Conservation (phyloP, 2,797 vertebrate species). For the Tinamus major region DNA sequence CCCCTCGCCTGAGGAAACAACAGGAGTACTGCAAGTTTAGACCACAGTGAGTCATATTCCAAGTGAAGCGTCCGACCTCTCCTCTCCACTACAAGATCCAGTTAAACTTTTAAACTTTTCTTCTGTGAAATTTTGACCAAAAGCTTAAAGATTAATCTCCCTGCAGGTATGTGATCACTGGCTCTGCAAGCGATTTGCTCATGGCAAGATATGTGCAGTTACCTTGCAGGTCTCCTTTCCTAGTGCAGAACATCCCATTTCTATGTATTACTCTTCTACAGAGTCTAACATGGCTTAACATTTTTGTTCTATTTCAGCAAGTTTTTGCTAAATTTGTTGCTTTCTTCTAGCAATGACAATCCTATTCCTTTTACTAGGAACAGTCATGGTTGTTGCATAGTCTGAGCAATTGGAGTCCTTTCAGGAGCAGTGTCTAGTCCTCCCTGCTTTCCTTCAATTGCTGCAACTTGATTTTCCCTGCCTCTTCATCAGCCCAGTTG, state of each 20-base stretch:
- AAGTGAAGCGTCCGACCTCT: neutral
- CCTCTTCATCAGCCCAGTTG: neutral
- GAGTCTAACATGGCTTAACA: neutral
- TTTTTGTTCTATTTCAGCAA: neutral
- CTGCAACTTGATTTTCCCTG: neutral
- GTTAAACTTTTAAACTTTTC: neutral
- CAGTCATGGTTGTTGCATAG: neutral
- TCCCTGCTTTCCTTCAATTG: neutral
- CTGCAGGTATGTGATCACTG: neutral
- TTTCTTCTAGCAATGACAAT: neutral
- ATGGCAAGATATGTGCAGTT: neutral
- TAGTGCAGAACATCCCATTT: neutral
- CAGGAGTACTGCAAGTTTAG: neutral
- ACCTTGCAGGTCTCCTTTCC: neutral
- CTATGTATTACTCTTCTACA: neutral
- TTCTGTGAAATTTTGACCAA: neutral
- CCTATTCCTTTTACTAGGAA: neutral
- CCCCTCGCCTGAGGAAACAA: neutral
- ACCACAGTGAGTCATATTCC: neutral
- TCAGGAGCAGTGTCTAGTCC: neutral
- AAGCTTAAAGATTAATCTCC: neutral
- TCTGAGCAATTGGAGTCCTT: neutral
- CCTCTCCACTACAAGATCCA: fast-evolving
- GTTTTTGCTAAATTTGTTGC: neutral
- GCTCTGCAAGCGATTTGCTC: neutral